These are phyloP conservation scores for Xiphydria camelus DNA, from an alignment of 2,888 invertebrate species.

Conservation along the genomic window DNA sequence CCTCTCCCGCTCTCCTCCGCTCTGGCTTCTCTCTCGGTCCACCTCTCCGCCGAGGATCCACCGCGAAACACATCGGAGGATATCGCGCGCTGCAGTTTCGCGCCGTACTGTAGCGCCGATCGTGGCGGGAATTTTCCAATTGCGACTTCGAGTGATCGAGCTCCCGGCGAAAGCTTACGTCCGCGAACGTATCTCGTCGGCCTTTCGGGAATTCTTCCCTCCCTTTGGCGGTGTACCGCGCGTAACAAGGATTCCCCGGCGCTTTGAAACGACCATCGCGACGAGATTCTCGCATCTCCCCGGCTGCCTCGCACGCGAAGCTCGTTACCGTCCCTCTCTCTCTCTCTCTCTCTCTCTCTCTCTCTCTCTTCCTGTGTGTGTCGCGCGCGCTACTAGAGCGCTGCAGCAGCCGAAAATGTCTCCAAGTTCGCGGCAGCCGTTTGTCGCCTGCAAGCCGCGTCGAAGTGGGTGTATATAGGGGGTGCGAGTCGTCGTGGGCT, in stretches of 20 bases:
- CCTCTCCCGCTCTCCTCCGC: neutral
- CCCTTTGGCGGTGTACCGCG: too few species aligned
- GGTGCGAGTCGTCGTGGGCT: too few species aligned
- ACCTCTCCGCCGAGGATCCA: too few species aligned
- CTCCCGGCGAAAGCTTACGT: too few species aligned
- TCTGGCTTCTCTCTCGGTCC: too few species aligned
- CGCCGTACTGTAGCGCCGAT: constrained; percentile 3
- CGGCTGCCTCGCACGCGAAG: neutral
- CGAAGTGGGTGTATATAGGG: constrained; percentile 31
- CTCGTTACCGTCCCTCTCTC: neutral
- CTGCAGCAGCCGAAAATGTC: constrained; percentile 34
- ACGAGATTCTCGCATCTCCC: too few species aligned
- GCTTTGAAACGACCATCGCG: too few species aligned
- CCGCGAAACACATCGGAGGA: too few species aligned
- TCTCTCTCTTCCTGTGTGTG: neutral
- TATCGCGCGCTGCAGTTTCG: too few species aligned
- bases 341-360: neutral
- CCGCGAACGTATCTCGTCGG: too few species aligned
- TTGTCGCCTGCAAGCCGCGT: constrained; percentile 30
- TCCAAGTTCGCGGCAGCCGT: constrained; percentile 26
- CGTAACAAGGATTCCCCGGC: too few species aligned
- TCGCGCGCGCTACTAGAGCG: constrained; percentile 10
- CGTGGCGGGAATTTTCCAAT: neutral
- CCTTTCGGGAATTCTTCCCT: too few species aligned
- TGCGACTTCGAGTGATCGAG: neutral